Base-by-base conservation (phyloP, 2,797 vertebrate species). In the Hydrophis major region DNA sequence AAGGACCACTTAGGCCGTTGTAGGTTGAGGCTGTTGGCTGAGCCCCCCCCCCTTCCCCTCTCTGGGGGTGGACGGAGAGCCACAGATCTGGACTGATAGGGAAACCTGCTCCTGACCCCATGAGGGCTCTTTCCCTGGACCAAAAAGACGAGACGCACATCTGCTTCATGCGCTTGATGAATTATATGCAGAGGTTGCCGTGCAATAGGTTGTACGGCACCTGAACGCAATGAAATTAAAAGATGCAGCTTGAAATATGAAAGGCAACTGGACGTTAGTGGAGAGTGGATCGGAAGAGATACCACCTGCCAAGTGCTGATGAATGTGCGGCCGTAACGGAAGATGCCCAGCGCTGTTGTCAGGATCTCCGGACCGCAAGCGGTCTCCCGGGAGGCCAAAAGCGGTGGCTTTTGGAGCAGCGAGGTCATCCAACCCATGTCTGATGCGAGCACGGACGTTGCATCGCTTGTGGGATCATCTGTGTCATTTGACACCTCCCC, bases 141-240 rank as follows among this genome's bases (percentile, higher is more conserved):
- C 57, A 1, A 25, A 1, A 25, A 37, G 18, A 2, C 2, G 4
- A 3, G 4, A 14, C 0, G 20, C 0, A 3, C 18, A 20, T 42
- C 74, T 2, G 10, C 57, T 59, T 42, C 4, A 53, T 1, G 32
- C 16, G 27, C 28, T 87, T 16, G 57, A 5, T n/a, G 32, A 6
- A 55, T 63, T 22, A 12, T 12, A 32, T 27, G 53, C 32, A 25
- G 59, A 32, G 78, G 12, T 12, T 12, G 8, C 78, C 22, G 20
- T 86, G 57, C 28, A 14, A 63, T 57, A 42, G 0, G 22, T 28
- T 16, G 25, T 18, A 20, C 18, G 25, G 22, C 14, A 53, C 37
- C 56, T 42, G 69, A 22, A 13, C 6, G 6, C 1, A 0, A 2
- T 42, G 14, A 14, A 37, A 56, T 78, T 3, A 18, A 53, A 53